Conservation (phyloP, 2,113 vertebrate genomes). For the Pelecanoides urinatrix region DNA sequence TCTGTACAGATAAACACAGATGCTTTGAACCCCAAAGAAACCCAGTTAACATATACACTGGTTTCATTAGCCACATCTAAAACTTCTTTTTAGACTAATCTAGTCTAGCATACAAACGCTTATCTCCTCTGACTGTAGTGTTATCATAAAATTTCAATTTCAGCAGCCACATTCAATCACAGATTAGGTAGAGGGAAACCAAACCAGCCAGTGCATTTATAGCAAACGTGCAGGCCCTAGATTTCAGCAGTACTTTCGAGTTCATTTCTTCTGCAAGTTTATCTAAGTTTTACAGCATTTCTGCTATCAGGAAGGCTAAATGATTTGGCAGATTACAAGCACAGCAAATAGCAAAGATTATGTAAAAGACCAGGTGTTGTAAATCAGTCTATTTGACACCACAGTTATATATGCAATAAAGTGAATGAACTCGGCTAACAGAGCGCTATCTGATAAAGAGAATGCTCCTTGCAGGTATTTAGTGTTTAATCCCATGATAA, state of each 20-base stretch:
- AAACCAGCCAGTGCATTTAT: conserved; percentile 31
- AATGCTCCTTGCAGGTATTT: conserved; percentile 65
- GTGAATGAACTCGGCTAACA: conserved; percentile 57
- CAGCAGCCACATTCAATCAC: conserved; percentile 45
- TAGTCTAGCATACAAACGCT: conserved; percentile 54
- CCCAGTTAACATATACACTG: conserved; percentile 5
- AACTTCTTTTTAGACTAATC: conserved; percentile 60
- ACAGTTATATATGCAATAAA: conserved; percentile 64
- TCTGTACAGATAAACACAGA: not conserved
- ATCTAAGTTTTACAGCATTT: conserved; percentile 71
- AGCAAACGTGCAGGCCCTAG: conserved; percentile 15
- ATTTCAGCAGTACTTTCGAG: conserved; percentile 34
- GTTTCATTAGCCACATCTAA: conserved; percentile 64
- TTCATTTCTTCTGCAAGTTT: conserved; percentile 62
- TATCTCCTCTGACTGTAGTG: conserved; percentile 44
- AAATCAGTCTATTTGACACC: conserved; percentile 65
- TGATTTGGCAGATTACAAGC: conserved; percentile 66
- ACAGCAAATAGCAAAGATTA: conserved; percentile 64
- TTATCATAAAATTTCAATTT: conserved; percentile 67
- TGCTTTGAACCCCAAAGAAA: conserved; percentile 29
- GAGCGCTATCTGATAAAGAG: conserved; percentile 51
- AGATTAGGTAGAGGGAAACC: conserved; percentile 38
- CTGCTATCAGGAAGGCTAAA: conserved; percentile 65
- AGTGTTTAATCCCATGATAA: conserved; percentile 67
- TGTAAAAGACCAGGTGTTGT: conserved; percentile 64